Evolutionary conservation across 2,888 invertebrate species (phyloP), one percentile per base, ranked within the genome.

Genomic region (Rhabditoides inermis): DNA sequence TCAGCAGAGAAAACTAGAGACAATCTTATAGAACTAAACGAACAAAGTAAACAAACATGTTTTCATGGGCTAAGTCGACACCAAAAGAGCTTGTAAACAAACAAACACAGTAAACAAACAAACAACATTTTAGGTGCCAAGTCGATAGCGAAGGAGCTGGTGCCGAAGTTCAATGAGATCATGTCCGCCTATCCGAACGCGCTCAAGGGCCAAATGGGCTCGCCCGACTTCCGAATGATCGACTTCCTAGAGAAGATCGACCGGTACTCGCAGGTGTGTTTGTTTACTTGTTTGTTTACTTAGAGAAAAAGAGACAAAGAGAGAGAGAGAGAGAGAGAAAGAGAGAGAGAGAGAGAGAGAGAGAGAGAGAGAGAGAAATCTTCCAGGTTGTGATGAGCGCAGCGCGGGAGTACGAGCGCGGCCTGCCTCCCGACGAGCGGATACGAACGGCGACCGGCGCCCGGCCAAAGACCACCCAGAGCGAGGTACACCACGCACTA

Each of bases 211-310:
- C 65, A 70, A 12, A 53, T 68, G 49, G 66, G 62, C 12, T 71
- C 73, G 20, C 70, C 72, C 3, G 75, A 76, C 53, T 68, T 72
- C 53, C 60, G 69, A 15, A 57, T 76, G 51, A 64, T 72, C 49
- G 76, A 76, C 27, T 76, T 76, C 44, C 58, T 69, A 18, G 46
- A 61, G 18, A 65, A 69, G 52, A 55, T 72, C 35, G 63, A 69
- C 44, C 54, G 55, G 3, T 60, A 65, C 32, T 67, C 70, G 20
- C 63, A 70, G 50, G 71, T 72, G 47, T 39, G 54, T 48, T 32
- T 6, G 20, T 28, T 41, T 23, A 12, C 5, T 20, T 20, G 22
- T 22, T 42, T 5, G 12, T 22, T 39, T 6, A 15, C 6, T 45
- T 45, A n/a, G 27, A 25, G 6, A 7, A 48, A 48, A 47, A 48